Evolutionary conservation across 2,888 invertebrate species (phyloP).

Genomic region (Zygogramma bicolorata): DNA sequence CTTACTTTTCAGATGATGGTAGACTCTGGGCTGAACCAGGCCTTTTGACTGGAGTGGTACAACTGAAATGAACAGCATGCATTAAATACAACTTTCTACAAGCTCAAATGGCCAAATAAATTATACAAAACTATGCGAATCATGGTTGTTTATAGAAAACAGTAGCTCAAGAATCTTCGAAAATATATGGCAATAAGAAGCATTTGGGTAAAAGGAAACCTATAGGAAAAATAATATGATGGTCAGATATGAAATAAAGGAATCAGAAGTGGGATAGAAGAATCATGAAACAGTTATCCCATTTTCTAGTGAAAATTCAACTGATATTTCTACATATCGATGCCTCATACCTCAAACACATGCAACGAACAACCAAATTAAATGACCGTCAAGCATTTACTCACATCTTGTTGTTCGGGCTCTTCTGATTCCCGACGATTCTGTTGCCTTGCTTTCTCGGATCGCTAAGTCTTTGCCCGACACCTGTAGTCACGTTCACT

Average conservation of each 20-base stretch:
- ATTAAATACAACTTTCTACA: background rate
- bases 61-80: slow-evolving; percentile 17
- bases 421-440: slow-evolving; percentile 49
- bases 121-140: background rate
- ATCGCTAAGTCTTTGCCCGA: slow-evolving; percentile 32
- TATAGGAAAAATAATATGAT: too few species aligned
- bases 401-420: slow-evolving; percentile 60
- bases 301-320: too few species aligned
- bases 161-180: too few species aligned
- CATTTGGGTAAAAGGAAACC: too few species aligned
- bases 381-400: slow-evolving; percentile 33
- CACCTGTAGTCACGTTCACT: slow-evolving; percentile 43
- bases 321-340: background rate
- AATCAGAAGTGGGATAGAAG: background rate
- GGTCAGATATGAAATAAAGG: too few species aligned
- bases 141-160: too few species aligned
- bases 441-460: slow-evolving; percentile 45
- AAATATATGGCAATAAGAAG: too few species aligned
- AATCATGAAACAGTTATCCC: background rate
- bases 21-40: slow-evolving; percentile 21
- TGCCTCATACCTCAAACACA: background rate
- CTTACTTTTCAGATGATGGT: slow-evolving; percentile 25
- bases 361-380: background rate
- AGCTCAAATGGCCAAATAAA: background rate
- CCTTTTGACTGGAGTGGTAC: slow-evolving; percentile 18